Evolutionary conservation across 1,140 invertebrate genomes (phyloP).

Genomic region (Sarcophaga peregrina): DNA sequence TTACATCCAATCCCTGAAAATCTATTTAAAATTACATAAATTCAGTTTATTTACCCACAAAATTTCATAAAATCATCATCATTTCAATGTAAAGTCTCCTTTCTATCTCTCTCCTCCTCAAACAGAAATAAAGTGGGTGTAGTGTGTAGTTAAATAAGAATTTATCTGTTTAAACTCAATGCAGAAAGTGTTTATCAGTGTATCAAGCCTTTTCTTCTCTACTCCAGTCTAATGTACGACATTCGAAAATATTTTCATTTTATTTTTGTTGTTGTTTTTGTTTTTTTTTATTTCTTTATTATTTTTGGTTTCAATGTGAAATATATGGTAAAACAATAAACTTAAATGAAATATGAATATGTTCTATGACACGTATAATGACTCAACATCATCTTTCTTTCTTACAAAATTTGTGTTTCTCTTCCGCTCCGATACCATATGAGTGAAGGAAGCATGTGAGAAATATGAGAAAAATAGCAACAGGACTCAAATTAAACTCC

Average conservation of each 20-base stretch:
- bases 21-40: neutral
- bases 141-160: no score
- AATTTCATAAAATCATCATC: conserved; percentile 22
- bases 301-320: conserved; percentile 12
- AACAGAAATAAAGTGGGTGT: no score
- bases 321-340: conserved; percentile 24
- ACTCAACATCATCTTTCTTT: conserved; percentile 17
- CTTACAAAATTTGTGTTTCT: neutral
- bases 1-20: no score
- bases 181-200: neutral
- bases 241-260: no score
- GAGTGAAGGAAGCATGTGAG: neutral
- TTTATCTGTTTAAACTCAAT: neutral
- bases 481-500: neutral
- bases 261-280: neutral
- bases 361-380: conserved; percentile 33
- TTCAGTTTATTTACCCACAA: neutral
- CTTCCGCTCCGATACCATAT: neutral
- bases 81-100: no score
- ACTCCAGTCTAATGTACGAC: no score
- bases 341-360: conserved; percentile 28
- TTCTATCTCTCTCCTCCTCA: no score
- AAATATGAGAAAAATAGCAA: neutral
- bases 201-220: neutral
- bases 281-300: neutral